phyloP scores from a whole-genome alignment of 2,888 invertebrate species.

The Meteorus cinctellus region DNA sequence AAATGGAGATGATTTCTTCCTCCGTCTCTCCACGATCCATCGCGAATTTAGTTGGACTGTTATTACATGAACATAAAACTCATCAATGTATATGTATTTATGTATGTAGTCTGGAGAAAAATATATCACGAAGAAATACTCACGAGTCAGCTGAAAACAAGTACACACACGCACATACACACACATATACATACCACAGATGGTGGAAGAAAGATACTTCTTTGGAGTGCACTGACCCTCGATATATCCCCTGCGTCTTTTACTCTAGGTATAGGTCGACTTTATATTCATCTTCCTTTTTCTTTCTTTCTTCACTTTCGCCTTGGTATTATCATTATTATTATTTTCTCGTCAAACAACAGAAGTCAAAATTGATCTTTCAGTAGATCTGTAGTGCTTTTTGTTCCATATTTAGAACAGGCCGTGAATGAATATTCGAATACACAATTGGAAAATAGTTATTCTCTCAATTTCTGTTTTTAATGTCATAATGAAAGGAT shows the following conservation, averaged over 20 bases:
- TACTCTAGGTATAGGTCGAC: conserved; percentile 47
- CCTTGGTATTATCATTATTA: neutral
- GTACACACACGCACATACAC: neutral
- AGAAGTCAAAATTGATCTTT: too few species aligned
- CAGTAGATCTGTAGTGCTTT: too few species aligned
- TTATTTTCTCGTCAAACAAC: too few species aligned
- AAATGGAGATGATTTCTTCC: neutral
- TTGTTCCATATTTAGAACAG: too few species aligned
- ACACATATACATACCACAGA: conserved; percentile 37
- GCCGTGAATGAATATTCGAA: too few species aligned
- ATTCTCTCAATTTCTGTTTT: too few species aligned
- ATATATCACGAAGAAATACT: conserved; percentile 12
- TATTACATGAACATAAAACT: conserved; percentile 8
- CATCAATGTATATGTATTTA: conserved; percentile 3
- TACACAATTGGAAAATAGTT: too few species aligned
- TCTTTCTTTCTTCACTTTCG: conserved; percentile 2
- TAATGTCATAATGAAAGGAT: too few species aligned
- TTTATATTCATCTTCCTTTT: conserved; percentile 38
- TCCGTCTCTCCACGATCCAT: neutral
- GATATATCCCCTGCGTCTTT: conserved; percentile 40
- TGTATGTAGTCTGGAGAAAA: neutral
- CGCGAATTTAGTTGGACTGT: conserved; percentile 1
- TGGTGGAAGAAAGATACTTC: conserved; percentile 49
- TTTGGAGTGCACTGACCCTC: conserved; percentile 52
- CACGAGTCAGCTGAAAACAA: conserved; percentile 19